Conservation (phyloP, 1,140 invertebrate genomes). For the Aphelinus certus region DNA sequence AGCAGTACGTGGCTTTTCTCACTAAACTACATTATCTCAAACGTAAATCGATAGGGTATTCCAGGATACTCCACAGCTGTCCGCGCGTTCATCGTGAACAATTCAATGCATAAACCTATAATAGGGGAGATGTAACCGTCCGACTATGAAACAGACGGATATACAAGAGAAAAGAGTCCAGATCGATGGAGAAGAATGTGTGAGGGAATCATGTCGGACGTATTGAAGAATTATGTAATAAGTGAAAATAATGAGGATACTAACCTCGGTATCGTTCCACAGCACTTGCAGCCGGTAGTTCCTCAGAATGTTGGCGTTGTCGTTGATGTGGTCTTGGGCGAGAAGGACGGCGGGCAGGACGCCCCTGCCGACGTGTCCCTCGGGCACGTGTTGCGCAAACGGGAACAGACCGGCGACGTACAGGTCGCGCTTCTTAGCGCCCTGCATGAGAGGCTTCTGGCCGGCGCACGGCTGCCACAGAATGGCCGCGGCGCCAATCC, state of each 20-base stretch:
- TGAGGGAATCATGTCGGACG: too few species aligned
- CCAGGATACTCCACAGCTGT: too few species aligned
- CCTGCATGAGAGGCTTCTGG: slow-evolving; percentile 69
- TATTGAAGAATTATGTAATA: too few species aligned
- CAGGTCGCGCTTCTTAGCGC: slow-evolving; percentile 73
- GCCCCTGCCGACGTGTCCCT: slow-evolving; percentile 78
- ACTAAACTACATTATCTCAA: too few species aligned
- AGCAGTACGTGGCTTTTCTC: too few species aligned
- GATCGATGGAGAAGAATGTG: neutral
- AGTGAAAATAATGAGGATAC: slow-evolving; percentile 33
- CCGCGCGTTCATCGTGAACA: too few species aligned
- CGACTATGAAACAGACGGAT: too few species aligned
- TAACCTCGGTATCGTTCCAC: slow-evolving; percentile 95
- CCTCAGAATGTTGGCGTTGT: slow-evolving; percentile 81
- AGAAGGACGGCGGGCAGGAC: slow-evolving; percentile 93
- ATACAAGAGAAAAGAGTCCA: neutral
- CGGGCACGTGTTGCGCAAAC: slow-evolving; percentile 77
- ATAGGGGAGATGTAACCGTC: too few species aligned
- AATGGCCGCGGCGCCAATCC: slow-evolving; percentile 48
- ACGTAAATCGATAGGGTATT: too few species aligned
- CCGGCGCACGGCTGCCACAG: slow-evolving; percentile 46
- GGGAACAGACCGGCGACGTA: slow-evolving; percentile 94
- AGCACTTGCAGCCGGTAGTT: slow-evolving; percentile 92
- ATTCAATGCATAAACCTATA: too few species aligned
- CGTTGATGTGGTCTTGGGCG: slow-evolving; percentile 92